Evolutionary conservation across 2,113 vertebrate genomes (phyloP).

Genomic region (Mesoclemmys tuberculata): DNA sequence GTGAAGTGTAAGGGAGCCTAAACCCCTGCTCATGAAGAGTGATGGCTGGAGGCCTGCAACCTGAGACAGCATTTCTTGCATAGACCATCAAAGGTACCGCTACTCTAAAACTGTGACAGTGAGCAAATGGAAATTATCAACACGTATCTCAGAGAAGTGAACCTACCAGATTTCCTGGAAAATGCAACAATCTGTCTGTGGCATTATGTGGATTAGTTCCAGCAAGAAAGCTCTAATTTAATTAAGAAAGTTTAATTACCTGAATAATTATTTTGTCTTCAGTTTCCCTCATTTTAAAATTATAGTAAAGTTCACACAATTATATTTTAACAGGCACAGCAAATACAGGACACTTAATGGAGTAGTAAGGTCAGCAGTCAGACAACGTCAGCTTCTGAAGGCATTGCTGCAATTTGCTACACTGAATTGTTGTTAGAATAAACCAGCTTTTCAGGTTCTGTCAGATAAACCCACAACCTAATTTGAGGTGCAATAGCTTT

Average conservation of each 20-base stretch:
- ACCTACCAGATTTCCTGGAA: not conserved
- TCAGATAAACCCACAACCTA: constrained; percentile 39
- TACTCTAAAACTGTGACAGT: not conserved
- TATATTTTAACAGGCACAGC: not conserved
- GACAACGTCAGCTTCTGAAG: constrained; percentile 7
- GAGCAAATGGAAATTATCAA: not conserved
- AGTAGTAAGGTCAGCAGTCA: not conserved
- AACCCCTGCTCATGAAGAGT: no score
- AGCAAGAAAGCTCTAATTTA: constrained; percentile 46
- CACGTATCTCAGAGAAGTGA: not conserved
- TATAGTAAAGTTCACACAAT: constrained; percentile 7
- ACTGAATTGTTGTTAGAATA: constrained; percentile 27
- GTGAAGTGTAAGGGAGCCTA: no score
- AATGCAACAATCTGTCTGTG: not conserved
- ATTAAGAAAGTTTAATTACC: not conserved
- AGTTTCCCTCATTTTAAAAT: not conserved
- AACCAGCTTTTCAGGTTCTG: constrained; percentile 27
- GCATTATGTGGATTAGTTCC: constrained; percentile 49
- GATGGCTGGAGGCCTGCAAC: no score
- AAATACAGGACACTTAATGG: constrained; percentile 3
- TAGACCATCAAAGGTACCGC: no score
- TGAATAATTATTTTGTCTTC: not conserved
- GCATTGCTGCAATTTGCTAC: not conserved
- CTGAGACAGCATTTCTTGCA: no score
- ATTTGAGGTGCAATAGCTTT: constrained; percentile 39